Evolutionary conservation across 2,888 invertebrate genomes (phyloP), one percentile per base, ranked within the genome.

Genomic region (Drosophila flavopinicola): DNA sequence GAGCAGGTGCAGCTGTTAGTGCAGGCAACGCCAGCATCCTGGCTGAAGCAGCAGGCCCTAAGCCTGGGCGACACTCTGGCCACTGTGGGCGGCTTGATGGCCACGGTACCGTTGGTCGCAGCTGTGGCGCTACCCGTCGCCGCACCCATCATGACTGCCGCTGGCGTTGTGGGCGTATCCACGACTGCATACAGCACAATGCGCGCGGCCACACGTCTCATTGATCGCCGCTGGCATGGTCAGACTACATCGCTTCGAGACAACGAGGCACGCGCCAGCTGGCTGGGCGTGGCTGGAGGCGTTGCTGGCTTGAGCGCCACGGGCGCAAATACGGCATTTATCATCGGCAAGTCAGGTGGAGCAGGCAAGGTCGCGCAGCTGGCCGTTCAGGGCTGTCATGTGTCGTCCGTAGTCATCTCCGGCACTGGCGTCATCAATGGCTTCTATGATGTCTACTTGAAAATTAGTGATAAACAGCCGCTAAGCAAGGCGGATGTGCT

Each of bases 281-380:
- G 89, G 89, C 35, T 89, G 17, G 84, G 87, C 4, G 73, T 89
- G 10, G 85, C 80, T 0, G 78, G 83, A 3, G 89, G 89, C 15
- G 75, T 85, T 15, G 59, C 75, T 0, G 69, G 85, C 0, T 10
- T 87, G 3, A 77, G 83, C 0, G 80, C 89, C 6, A 66, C 74
- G 6, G 76, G 83, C 3, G 89, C 88, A 1, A 88, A 74, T n/a
- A 73, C 57, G 29, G 66, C 66, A 0, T 7, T 88, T 0, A 45
- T 65, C 0, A 11, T 27, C 0, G 37, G 69, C 0, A 72, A 77
- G 1, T 1, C 13, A 53, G 47, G 15, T 69, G 65, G 25, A 7
- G 58, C 87, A 1, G 63, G 77, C n/a, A 6, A 63, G 4, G 72
- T 66, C n/a, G 66, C 85, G 0, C 73, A 70, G 6, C 11, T 88